A percentile compares a stretch with the other conserved stretches of the same genome.
phyloP scores from a whole-genome alignment of 1,140 invertebrate genomes.

The Hyles euphorbiae region DNA sequence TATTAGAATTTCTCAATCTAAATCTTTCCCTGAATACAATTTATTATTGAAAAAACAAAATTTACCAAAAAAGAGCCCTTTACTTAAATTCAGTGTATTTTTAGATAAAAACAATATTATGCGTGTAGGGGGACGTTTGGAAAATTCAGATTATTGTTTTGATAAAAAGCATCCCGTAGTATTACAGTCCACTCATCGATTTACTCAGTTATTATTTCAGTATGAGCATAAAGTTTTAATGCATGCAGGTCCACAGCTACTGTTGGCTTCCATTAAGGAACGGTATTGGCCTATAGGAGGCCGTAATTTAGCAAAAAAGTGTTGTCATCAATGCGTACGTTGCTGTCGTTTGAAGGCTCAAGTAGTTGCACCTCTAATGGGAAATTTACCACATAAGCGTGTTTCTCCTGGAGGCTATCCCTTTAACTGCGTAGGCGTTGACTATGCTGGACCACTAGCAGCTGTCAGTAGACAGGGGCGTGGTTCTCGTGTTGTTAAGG shows the following conservation, averaged over 20 bases:
- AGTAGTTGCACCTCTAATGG: constrained; percentile 14
- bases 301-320: constrained; percentile 1
- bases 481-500: constrained; percentile 6
- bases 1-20: not conserved
- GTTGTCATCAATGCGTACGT: not conserved
- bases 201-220: constrained; percentile 5
- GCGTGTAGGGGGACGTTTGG: not conserved
- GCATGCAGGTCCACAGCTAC: constrained; percentile 9
- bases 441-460: constrained; percentile 20
- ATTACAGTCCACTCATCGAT: constrained; percentile 1
- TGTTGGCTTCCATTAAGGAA: constrained; percentile 8
- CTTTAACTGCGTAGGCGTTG: constrained; percentile 39
- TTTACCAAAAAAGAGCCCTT: not conserved
- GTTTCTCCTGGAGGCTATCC: constrained; percentile 9
- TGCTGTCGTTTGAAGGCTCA: constrained; percentile 7
- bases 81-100: constrained; percentile 7
- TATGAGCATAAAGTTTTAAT: constrained; percentile 7
- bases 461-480: constrained; percentile 3
- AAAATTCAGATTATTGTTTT: not conserved
- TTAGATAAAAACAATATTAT: no score
- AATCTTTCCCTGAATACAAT: not conserved
- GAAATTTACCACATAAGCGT: constrained; percentile 11
- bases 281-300: constrained; percentile 5
- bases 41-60: not conserved
- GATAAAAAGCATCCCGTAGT: not conserved